phyloP scores from a whole-genome alignment of 2,797 vertebrate species.

The Pogoniulus pusillus region DNA sequence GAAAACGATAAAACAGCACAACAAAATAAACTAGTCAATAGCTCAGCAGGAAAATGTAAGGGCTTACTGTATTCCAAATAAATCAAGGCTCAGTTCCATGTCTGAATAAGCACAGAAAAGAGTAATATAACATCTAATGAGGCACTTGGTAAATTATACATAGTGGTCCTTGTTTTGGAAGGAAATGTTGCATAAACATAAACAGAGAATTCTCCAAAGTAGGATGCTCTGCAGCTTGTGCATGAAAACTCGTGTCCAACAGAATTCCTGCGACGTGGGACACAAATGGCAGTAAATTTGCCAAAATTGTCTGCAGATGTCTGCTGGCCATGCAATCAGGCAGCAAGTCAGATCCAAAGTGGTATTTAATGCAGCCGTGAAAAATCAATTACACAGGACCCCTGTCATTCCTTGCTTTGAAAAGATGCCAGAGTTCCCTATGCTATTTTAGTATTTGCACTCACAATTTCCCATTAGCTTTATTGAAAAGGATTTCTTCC shows the following conservation, averaged over 20 bases:
- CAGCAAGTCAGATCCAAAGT: background rate
- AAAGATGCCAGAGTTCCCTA: background rate
- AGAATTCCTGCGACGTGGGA: background rate
- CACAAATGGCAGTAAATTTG: background rate
- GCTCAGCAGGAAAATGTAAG: background rate
- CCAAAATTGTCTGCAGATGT: conserved; percentile 34
- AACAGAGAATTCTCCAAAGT: background rate
- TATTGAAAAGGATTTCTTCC: background rate
- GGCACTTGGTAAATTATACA: background rate
- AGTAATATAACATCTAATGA: background rate
- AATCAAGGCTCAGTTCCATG: background rate
- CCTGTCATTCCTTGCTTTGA: background rate
- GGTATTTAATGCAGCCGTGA: background rate
- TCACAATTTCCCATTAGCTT: background rate
- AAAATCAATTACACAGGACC: conserved; percentile 6
- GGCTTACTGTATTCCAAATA: background rate
- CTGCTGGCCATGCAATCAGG: background rate
- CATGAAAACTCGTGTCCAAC: background rate
- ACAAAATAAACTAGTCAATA: background rate
- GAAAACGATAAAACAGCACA: background rate
- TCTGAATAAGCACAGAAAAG: background rate
- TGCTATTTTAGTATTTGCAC: background rate
- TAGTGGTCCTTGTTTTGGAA: background rate
- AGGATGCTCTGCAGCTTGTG: background rate
- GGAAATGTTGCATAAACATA: conserved; percentile 1